Conservation (phyloP, 1,140 invertebrate genomes). For the Acromyrmex heyeri region DNA sequence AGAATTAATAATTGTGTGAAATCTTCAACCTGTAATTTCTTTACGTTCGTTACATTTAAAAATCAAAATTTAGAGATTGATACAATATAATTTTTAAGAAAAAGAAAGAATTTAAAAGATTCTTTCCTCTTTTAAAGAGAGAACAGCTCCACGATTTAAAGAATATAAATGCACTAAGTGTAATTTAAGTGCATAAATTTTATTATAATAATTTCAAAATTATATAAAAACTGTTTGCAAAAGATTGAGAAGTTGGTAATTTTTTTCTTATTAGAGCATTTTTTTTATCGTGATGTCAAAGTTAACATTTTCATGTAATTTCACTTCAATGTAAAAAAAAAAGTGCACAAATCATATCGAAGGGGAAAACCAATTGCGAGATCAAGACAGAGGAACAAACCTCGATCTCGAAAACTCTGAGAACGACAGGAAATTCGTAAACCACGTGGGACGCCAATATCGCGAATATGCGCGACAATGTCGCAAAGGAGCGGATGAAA, state of each 20-base stretch:
- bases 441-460: conserved; percentile 50
- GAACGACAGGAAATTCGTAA: conserved; percentile 42
- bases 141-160: neutral
- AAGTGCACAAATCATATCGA: neutral
- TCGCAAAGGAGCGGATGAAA: conserved; percentile 30
- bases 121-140: neutral
- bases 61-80: neutral
- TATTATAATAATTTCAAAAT: conserved; percentile 5
- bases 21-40: neutral
- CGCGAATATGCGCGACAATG: conserved; percentile 45
- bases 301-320: conserved; percentile 18
- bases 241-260: neutral
- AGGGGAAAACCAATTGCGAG: conserved; percentile 29
- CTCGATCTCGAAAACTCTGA: conserved; percentile 39
- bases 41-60: neutral
- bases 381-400: conserved; percentile 32
- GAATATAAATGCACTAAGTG: neutral
- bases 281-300: neutral
- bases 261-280: neutral
- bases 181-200: neutral
- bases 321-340: neutral
- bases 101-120: neutral
- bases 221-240: neutral
- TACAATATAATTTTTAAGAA: neutral
- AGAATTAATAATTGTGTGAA: neutral